A percentile compares a stretch with the other conserved stretches of the same genome.
Evolutionary conservation across 1,140 invertebrate species (phyloP).

Genomic region (Matsumurasca onukii): DNA sequence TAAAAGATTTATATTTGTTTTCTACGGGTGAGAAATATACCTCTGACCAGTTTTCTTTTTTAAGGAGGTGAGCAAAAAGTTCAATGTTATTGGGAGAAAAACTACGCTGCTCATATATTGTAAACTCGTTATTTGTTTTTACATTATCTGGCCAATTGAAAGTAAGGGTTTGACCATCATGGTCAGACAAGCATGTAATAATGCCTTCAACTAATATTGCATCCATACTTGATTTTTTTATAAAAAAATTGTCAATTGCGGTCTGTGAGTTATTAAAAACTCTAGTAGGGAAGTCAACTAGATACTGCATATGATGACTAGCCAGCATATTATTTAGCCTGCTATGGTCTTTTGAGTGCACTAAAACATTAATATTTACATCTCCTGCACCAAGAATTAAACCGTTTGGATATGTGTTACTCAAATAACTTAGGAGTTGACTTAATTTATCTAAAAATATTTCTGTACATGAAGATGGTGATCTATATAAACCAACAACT

Average conservation of each 20-base stretch:
- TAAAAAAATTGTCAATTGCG: not conserved
- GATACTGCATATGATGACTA: not conserved
- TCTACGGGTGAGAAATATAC: slow-evolving; percentile 1
- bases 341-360: no score
- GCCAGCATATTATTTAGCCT: not conserved
- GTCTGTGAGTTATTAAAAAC: not conserved
- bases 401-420: no score
- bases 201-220: not conserved
- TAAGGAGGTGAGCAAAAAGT: not conserved
- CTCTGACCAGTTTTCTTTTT: not conserved
- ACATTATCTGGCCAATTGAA: not conserved
- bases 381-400: no score
- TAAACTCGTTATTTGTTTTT: not conserved
- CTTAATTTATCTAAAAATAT: not conserved
- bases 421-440: no score
- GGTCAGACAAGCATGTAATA: no score
- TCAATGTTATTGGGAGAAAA: not conserved
- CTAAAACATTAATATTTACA: no score
- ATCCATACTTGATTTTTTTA: not conserved
- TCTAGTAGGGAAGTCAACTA: not conserved
- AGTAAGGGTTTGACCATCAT: not conserved
- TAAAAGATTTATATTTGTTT: not conserved
- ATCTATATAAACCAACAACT: no score
- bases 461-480: no score
- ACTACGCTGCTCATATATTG: not conserved